Percentiles rank a stretch among this genome's conserved stretches.
phyloP scores from a whole-genome alignment of 2,113 vertebrate genomes.

The Anseranas semipalmata region DNA sequence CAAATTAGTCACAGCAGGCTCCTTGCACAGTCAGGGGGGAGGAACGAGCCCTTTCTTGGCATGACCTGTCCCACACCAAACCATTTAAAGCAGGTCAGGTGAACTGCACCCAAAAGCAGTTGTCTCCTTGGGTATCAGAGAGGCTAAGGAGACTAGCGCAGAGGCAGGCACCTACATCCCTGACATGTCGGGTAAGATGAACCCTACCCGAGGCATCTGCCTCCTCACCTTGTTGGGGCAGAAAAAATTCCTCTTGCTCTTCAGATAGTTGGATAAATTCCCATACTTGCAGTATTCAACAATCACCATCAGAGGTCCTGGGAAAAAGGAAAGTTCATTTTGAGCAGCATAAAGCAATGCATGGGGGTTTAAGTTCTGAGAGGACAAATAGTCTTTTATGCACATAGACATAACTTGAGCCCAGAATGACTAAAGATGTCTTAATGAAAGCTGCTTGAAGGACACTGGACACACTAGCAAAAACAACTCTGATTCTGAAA shows the following conservation, averaged over 20 bases:
- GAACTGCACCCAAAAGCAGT: neutral
- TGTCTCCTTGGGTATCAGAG: neutral
- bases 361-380: neutral
- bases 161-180: neutral
- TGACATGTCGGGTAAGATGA: accelerated
- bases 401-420: accelerated
- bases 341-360: neutral
- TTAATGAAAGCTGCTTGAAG: neutral
- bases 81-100: neutral
- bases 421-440: neutral
- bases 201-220: neutral
- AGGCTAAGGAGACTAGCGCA: neutral
- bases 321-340: neutral
- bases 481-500: slow-evolving; percentile 25
- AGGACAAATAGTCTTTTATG: neutral
- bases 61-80: neutral
- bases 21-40: neutral
- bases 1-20: neutral
- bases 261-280: slow-evolving; percentile 92
- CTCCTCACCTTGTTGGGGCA: slow-evolving; percentile 82
- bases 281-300: slow-evolving; percentile 94
- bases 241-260: slow-evolving; percentile 90
- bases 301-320: slow-evolving; percentile 96
- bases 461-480: neutral
- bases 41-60: neutral